Evolutionary conservation across 2,113 vertebrate species (phyloP).

Genomic region (Spheniscus mendiculus): DNA sequence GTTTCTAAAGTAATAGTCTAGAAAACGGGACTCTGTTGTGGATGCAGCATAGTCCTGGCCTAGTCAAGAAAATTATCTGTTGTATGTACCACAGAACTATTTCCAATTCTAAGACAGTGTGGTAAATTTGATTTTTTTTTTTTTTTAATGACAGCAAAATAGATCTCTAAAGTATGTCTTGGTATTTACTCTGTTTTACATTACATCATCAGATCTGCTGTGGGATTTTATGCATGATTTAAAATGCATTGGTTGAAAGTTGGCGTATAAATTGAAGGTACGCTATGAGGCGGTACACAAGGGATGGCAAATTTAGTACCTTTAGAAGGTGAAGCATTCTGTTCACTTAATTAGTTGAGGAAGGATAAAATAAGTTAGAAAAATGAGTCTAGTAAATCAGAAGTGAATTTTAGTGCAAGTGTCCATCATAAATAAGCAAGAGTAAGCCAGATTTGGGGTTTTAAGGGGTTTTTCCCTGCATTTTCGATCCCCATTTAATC

Average conservation of each 20-base stretch:
- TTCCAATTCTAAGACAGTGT: neutral
- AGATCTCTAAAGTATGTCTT: neutral
- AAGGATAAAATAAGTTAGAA: conserved; percentile 18
- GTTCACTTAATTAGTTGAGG: conserved; percentile 28
- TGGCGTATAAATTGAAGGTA: neutral
- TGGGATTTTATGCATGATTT: neutral
- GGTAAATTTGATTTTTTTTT: neutral
- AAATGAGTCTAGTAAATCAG: conserved; percentile 11
- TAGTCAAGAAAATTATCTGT: neutral
- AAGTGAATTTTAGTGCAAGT: conserved; percentile 25
- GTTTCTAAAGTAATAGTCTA: neutral
- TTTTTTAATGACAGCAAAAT: neutral
- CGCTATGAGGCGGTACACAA: neutral
- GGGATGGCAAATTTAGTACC: conserved; percentile 18
- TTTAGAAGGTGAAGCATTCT: conserved; percentile 27
- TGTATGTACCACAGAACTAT: neutral
- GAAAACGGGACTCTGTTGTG: neutral
- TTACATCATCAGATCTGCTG: neutral
- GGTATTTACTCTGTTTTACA: neutral
- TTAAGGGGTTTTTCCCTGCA: neutral
- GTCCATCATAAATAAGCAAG: conserved; percentile 45
- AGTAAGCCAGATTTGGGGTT: neutral
- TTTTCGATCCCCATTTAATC: conserved; percentile 46
- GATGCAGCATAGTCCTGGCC: neutral
- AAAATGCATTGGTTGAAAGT: neutral